Evolutionary conservation across 2,113 vertebrate species (phyloP), one percentile per base, ranked within the genome.

Genomic region (Syrrhaptes paradoxus): DNA sequence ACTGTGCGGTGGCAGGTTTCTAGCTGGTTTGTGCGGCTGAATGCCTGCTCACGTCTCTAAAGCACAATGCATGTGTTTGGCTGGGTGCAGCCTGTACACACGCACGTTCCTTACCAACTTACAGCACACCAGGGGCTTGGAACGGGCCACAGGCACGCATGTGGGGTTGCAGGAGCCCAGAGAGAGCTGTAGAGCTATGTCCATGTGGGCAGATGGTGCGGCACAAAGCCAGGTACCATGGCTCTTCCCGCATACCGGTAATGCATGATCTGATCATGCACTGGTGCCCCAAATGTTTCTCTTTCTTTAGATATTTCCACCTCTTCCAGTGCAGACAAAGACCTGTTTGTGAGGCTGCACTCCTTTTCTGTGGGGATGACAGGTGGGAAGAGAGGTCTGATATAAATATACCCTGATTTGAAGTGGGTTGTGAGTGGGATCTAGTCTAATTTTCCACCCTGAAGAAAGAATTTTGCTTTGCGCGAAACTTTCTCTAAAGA

Each of bases 391-490:
- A 11, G 49, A 78, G 52, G 25, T 62, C 46, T 58, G 49, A 43
- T 89, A 79, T 12, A 93, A 62, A 46, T 18, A 61, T 51, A 55
- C 32, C 45, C 61, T 41, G 78, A 21, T 80, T 21, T 87, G 55
- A 87, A 93, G 58, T 24, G 36, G 54, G 16, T 41, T 2, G 4
- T 22, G 62, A 79, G 57, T 3, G 3, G 38, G 32, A 85, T 73
- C 61, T 62, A 18, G 41, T 68, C 63, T 94, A 54, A 94, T 82
- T 82, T 93, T 92, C 45, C 61, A 38, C 24, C 31, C n/a, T 20
- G 68, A 93, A 85, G 87, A 87, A 93, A 86, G 67, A 58, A 71
- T 95, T 95, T 97, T 83, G 71, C 70, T 89, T 96, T 76, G 26
- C 15, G 7, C 26, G 1, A 94, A 96, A 97, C 81, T 85, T 96